phyloP scores from a whole-genome alignment of 2,113 vertebrate species.

The Rana temporaria region DNA sequence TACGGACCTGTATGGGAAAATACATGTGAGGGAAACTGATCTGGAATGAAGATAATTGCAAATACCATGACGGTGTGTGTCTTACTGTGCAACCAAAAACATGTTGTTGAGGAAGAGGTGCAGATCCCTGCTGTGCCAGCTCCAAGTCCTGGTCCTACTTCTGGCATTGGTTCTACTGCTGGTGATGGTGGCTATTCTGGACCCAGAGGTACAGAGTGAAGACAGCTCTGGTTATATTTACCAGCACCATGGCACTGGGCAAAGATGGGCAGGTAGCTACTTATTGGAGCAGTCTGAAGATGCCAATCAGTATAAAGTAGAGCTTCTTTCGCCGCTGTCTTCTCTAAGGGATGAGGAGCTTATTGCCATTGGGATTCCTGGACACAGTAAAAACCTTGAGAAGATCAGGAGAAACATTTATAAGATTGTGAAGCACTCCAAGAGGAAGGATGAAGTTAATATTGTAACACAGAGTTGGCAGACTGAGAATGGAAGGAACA shows the following conservation, averaged over 20 bases:
- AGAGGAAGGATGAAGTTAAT: slow-evolving; percentile 60
- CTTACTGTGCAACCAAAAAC: slow-evolving; percentile 62
- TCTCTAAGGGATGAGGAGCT: slow-evolving; percentile 85
- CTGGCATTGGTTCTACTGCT: slow-evolving; percentile 74
- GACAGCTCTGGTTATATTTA: slow-evolving; percentile 57
- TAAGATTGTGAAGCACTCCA: slow-evolving; percentile 71
- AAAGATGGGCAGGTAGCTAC: slow-evolving; percentile 70
- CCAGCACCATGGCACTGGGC: slow-evolving; percentile 62
- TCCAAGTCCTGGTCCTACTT: slow-evolving; percentile 74
- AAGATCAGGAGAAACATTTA: slow-evolving; percentile 73
- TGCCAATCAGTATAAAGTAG: slow-evolving; percentile 68
- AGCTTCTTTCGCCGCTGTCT: slow-evolving; percentile 73
- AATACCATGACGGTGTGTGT: slow-evolving; percentile 73
- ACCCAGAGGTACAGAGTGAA: slow-evolving; percentile 67
- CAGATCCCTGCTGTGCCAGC: slow-evolving; percentile 67
- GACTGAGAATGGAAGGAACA: slow-evolving; percentile 60
- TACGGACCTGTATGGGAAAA: slow-evolving; percentile 46
- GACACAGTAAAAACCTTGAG: slow-evolving; percentile 68
- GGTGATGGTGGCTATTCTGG: slow-evolving; percentile 71
- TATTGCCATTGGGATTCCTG: slow-evolving; percentile 69
- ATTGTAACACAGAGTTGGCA: slow-evolving; percentile 50
- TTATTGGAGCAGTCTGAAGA: slow-evolving; percentile 79
- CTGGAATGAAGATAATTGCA: slow-evolving; percentile 52
- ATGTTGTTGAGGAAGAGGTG: slow-evolving; percentile 82
- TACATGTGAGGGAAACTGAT: slow-evolving; percentile 43